phyloP scores from a whole-genome alignment of 2,113 vertebrate species.

The Phyllopteryx taeniolatus region DNA sequence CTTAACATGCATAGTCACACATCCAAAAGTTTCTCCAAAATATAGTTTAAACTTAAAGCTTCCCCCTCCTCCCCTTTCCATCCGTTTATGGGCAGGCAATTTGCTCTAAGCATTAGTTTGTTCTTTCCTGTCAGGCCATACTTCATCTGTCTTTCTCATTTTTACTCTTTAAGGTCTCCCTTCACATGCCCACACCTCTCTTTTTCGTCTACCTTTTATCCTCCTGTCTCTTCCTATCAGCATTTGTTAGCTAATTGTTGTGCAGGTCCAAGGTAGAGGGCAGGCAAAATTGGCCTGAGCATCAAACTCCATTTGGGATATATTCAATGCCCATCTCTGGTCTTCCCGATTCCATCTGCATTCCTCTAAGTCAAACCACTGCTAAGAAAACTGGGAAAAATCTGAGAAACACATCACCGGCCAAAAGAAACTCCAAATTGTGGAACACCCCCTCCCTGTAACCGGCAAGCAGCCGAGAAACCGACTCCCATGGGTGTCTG shows the following conservation, averaged over 20 bases:
- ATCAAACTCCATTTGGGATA: conserved; percentile 63
- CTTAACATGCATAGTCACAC: conserved; percentile 25
- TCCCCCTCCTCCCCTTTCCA: conserved; percentile 1
- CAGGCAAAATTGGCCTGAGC: conserved; percentile 57
- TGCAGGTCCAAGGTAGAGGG: conserved; percentile 22
- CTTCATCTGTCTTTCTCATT: conserved; percentile 42
- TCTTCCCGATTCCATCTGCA: conserved; percentile 22
- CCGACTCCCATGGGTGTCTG: conserved; percentile 32
- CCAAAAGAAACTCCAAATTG: conserved; percentile 47
- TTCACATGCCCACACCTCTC: not conserved
- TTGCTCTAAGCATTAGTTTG: conserved; percentile 25
- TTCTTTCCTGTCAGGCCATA: conserved; percentile 18
- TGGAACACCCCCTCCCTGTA: conserved; percentile 33
- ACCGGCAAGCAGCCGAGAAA: conserved; percentile 31
- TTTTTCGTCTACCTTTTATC: not conserved
- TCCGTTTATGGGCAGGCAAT: conserved; percentile 27
- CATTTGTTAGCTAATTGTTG: conserved; percentile 62
- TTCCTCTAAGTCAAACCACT: conserved; percentile 50
- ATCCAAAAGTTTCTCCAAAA: conserved; percentile 35
- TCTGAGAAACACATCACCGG: conserved; percentile 64
- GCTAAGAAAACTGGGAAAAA: conserved; percentile 60
- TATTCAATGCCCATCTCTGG: conserved; percentile 36
- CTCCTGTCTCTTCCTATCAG: conserved; percentile 36
- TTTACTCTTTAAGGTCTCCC: conserved; percentile 17
- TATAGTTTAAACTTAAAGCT: conserved; percentile 21